Conservation (phyloP, 2,797 vertebrate species). For the Malacoraja senta region DNA sequence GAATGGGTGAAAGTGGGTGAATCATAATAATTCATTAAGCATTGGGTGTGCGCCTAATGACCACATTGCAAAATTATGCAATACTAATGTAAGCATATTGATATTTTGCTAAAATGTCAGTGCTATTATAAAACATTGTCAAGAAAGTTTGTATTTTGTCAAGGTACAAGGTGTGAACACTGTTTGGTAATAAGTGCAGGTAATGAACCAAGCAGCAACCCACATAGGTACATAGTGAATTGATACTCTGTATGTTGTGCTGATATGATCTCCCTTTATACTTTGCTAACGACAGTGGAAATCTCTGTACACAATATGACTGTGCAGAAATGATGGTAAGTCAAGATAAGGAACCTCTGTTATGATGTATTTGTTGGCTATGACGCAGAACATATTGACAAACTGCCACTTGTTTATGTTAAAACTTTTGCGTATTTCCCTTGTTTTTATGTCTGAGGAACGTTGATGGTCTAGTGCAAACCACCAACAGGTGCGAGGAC, state of each 20-base stretch:
- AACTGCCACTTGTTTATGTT: slow-evolving; percentile 26
- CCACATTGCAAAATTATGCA: neutral
- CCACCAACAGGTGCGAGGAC: neutral
- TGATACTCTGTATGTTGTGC: neutral
- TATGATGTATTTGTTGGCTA: neutral
- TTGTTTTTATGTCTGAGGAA: neutral
- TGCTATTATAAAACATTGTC: neutral
- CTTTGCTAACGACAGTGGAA: neutral
- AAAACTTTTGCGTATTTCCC: neutral
- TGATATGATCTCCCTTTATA: slow-evolving; percentile 13
- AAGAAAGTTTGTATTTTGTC: neutral
- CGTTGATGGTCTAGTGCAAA: slow-evolving; percentile 7
- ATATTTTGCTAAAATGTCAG: neutral
- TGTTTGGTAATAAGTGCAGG: neutral
- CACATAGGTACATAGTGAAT: neutral
- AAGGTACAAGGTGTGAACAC: neutral
- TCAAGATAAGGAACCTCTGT: slow-evolving; percentile 19
- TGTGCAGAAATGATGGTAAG: slow-evolving; percentile 4
- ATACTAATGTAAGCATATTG: neutral
- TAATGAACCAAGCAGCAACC: neutral
- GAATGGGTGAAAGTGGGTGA: neutral
- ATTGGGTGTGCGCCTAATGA: neutral
- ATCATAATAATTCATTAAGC: neutral
- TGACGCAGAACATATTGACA: slow-evolving; percentile 13
- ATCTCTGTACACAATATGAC: slow-evolving; percentile 8